These are phyloP conservation scores for Xiphophorus maculatus DNA, from an alignment of 2,113 vertebrate species.

Conservation along the genomic window DNA sequence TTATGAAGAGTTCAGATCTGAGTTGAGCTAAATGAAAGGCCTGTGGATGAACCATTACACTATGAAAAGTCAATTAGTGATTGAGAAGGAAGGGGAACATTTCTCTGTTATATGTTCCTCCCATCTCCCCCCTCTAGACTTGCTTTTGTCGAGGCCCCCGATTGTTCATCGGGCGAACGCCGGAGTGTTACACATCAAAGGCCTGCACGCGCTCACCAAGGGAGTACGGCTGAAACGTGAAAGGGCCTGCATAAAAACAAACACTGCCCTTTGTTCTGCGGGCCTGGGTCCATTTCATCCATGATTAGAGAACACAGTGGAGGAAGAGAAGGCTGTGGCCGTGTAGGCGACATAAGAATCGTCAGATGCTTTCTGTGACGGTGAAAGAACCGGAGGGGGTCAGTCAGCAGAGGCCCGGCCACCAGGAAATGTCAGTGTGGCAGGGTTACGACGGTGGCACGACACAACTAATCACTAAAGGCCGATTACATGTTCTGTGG, in stretches of 20 bases:
- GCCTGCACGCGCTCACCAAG: conserved; percentile 47
- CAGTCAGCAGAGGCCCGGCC: conserved; percentile 44
- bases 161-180: conserved; percentile 40
- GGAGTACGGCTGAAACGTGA: conserved; percentile 66
- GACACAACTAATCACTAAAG: conserved; percentile 68
- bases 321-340: conserved; percentile 44
- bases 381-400: conserved; percentile 59
- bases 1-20: conserved; percentile 11
- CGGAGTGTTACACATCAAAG: conserved; percentile 73
- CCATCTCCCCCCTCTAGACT: conserved; percentile 28
- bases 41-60: background rate
- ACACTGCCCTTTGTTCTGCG: conserved; percentile 74
- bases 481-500: conserved; percentile 65
- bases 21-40: conserved; percentile 29
- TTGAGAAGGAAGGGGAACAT: conserved; percentile 62
- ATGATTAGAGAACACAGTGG: conserved; percentile 70
- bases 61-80: conserved; percentile 36
- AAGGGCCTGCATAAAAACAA: conserved; percentile 72
- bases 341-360: conserved; percentile 14
- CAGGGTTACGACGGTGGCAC: conserved; percentile 61
- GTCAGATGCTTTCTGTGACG: conserved; percentile 32
- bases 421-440: conserved; percentile 77
- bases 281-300: conserved; percentile 28
- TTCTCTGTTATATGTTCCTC: conserved; percentile 39
- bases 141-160: conserved; percentile 21